phyloP scores from a whole-genome alignment of 2,888 invertebrate species.

The Octodonta nipae region DNA sequence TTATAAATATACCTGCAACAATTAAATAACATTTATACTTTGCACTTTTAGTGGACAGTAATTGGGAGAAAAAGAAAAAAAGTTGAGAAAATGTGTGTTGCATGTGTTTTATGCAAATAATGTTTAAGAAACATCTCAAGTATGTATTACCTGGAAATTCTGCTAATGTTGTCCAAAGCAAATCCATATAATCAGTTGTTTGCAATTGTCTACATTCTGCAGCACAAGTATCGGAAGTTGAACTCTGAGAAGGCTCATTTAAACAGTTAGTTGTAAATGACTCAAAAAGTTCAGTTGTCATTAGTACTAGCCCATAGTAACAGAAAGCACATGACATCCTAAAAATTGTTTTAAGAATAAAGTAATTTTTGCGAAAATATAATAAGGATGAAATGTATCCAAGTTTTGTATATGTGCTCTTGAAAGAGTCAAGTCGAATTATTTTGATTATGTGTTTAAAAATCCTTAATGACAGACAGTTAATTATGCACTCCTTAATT shows the following conservation, averaged over 20 bases:
- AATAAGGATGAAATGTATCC: too few relatives aligned
- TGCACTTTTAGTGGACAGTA: background rate
- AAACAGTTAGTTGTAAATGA: conserved; percentile 38
- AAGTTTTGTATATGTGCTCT: too few relatives aligned
- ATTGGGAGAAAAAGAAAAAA: background rate
- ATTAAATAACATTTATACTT: conserved; percentile 3
- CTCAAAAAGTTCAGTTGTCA: conserved; percentile 87
- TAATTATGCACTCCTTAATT: too few relatives aligned
- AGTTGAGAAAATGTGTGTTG: background rate
- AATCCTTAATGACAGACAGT: too few relatives aligned
- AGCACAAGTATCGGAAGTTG: conserved; percentile 42
- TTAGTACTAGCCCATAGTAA: conserved; percentile 86
- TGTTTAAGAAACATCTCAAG: too few relatives aligned
- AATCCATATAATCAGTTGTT: conserved; percentile 80
- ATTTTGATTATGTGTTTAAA: too few relatives aligned
- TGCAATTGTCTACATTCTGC: conserved; percentile 59
- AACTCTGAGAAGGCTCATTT: conserved; percentile 20
- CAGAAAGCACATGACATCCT: conserved; percentile 91
- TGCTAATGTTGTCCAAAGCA: conserved; percentile 85
- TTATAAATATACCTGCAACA: conserved; percentile 66
- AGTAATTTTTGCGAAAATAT: too few relatives aligned
- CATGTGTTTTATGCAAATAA: too few relatives aligned
- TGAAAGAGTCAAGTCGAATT: too few relatives aligned
- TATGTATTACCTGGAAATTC: conserved; percentile 80
- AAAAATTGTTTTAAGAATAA: too few relatives aligned